Evolutionary conservation across 1,140 invertebrate genomes (phyloP), one percentile per base, ranked within the genome.

Genomic region (Ceratina japonica): DNA sequence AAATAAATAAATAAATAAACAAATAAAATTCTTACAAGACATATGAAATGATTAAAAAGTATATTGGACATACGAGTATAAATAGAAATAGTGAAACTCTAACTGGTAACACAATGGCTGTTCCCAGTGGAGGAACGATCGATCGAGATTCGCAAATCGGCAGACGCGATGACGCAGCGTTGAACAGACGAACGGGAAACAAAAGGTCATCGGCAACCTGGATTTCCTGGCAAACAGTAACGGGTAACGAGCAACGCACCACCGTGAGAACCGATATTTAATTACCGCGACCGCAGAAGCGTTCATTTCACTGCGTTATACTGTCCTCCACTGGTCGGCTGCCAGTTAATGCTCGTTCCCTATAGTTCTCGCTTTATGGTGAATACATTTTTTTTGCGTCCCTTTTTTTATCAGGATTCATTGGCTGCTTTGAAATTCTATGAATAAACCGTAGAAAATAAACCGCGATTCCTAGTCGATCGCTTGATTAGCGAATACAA

Each of bases 171-270:
- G 59, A 27, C 66, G 24, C 24, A 31, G 66, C 49, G 15, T n/a
- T 18, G 49, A 22, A 20, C 44, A 71, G 16, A 77, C 71, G 12
- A 49, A 74, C 69, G n/a, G 16, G 72, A 82, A 82, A 87, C 83
- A 87, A 87, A 87, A 86, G 81, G 65, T 82, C 79, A 80, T 76
- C 73, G 51, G 44, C 70, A 54, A 66, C 80, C 61, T 75, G 63
- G 77, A 83, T 85, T 87, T 86, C 75, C 81, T 69, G 78, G 84
- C 77, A 86, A 87, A 85, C 81, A 87, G 84, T 81, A 85, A 83
- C 83, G 61, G 79, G 79, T 80, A 80, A 82, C 75, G 81, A 82
- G 71, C 79, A 70, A 65, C 75, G 56, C 79, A 79, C 70, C 64
- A 75, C 78, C 70, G 71, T 66, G 63, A 74, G 51, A 44, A 70